phyloP scores from a whole-genome alignment of 2,113 vertebrate genomes.

The Hippocampus guttulatus region DNA sequence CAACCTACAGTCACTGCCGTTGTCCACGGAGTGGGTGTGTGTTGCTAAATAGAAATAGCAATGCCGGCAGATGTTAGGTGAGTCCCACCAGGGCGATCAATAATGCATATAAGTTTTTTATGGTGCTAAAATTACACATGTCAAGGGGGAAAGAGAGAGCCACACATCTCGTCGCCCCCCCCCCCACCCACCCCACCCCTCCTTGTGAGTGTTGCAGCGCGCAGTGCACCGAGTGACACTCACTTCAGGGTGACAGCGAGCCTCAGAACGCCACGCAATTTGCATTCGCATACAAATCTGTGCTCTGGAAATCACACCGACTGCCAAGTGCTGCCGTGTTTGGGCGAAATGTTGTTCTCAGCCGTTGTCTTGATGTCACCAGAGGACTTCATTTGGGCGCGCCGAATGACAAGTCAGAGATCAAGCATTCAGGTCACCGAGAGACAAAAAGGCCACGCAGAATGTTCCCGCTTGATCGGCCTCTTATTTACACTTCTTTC shows the following conservation, averaged over 20 bases:
- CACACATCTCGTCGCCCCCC: background rate
- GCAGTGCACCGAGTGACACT: conserved; percentile 14
- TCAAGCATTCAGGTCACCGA: background rate
- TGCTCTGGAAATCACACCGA: background rate
- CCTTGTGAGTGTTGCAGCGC: conserved; percentile 2
- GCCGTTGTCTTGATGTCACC: background rate
- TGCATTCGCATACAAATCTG: background rate
- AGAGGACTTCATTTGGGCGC: background rate
- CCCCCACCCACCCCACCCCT: background rate
- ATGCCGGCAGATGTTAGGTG: conserved; percentile 9
- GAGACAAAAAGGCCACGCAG: background rate
- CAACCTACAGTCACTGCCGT: background rate
- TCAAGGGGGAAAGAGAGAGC: background rate
- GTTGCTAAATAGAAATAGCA: conserved; percentile 15
- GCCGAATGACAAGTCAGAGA: background rate
- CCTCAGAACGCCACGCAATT: background rate
- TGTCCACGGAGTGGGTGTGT: background rate
- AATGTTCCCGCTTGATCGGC: background rate
- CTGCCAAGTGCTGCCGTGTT: background rate
- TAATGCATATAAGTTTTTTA: conserved; percentile 5
- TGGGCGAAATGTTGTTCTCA: background rate
- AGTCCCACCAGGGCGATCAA: conserved; percentile 9
- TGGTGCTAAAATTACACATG: conserved; percentile 5
- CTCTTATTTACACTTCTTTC: background rate
- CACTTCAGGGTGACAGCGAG: conserved; percentile 1